Evolutionary conservation across 2,797 vertebrate genomes (phyloP).

Genomic region (Botia almorhae): DNA sequence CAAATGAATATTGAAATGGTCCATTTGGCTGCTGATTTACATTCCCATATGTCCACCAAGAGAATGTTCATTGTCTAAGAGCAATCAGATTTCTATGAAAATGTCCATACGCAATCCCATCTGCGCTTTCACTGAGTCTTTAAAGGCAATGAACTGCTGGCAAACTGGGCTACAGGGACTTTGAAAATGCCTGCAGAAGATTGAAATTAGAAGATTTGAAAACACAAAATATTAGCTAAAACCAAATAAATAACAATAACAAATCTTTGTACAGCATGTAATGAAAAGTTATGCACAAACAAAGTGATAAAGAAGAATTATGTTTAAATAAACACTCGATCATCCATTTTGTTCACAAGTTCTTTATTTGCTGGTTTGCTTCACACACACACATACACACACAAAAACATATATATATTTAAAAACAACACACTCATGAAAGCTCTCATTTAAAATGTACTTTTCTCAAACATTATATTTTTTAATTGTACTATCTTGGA

Average conservation of each 20-base stretch:
- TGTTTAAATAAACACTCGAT: neutral
- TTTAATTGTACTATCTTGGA: no score
- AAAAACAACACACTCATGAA: no score
- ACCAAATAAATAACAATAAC: neutral
- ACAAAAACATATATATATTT: no score
- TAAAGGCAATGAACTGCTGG: neutral
- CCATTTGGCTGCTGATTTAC: constrained; percentile 66
- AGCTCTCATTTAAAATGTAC: no score
- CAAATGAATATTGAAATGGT: constrained; percentile 64
- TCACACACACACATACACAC: neutral
- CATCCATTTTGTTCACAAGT: neutral
- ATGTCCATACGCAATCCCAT: constrained; percentile 18
- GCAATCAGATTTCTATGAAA: constrained; percentile 52
- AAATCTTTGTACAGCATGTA: neutral
- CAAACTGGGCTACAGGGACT: neutral
- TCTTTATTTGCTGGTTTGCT: neutral
- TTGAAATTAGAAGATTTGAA: neutral
- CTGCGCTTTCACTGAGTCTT: neutral
- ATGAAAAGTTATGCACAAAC: neutral
- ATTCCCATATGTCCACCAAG: constrained; percentile 67
- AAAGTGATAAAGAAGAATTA: neutral
- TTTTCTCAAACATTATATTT: no score
- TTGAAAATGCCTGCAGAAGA: neutral
- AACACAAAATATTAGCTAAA: neutral
- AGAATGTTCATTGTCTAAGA: constrained; percentile 46